Conservation (phyloP, 1,140 invertebrate species). For the Potamilus streckersoni region DNA sequence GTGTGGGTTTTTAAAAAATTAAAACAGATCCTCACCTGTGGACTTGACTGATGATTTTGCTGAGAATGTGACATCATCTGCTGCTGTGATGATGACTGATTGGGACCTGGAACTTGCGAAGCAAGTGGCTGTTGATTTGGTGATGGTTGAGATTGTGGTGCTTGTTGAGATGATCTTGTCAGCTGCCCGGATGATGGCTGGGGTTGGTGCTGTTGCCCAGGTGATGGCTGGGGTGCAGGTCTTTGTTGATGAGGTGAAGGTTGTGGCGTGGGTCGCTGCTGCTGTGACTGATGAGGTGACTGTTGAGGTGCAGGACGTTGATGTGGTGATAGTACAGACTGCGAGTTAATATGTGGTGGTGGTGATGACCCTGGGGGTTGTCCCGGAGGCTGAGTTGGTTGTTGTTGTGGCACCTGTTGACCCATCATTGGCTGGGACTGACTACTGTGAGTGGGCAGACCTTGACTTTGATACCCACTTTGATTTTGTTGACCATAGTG, state of each 20-base stretch:
- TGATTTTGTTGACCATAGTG: too few relatives aligned
- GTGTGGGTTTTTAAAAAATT: too few relatives aligned
- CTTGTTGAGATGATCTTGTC: conserved; percentile 14
- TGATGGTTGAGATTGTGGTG: conserved; percentile 12
- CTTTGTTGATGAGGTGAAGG: conserved; percentile 29
- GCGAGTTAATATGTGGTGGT: too few relatives aligned
- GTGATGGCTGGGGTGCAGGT: conserved; percentile 25
- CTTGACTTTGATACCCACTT: too few relatives aligned
- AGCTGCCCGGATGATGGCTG: conserved; percentile 22
- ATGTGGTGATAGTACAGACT: conserved; percentile 18
- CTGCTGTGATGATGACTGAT: conserved; percentile 13
- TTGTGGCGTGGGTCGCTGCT: conserved; percentile 32
- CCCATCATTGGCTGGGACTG: too few relatives aligned
- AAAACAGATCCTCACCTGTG: conserved; percentile 16
- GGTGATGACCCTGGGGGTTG: conserved; percentile 26
- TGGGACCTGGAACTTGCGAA: conserved; percentile 24
- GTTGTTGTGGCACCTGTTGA: conserved; percentile 21
- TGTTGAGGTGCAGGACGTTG: conserved; percentile 21
- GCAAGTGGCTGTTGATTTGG: conserved; percentile 18
- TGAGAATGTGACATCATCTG: conserved; percentile 22
- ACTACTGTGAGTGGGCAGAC: too few relatives aligned
- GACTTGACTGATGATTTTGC: conserved; percentile 33
- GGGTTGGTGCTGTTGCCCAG: conserved; percentile 12
- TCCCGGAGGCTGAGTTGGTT: conserved; percentile 23
- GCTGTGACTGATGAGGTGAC: conserved; percentile 19